Base-by-base conservation (phyloP, 2,888 invertebrate species). In the Amphipyra tragopoginis region DNA sequence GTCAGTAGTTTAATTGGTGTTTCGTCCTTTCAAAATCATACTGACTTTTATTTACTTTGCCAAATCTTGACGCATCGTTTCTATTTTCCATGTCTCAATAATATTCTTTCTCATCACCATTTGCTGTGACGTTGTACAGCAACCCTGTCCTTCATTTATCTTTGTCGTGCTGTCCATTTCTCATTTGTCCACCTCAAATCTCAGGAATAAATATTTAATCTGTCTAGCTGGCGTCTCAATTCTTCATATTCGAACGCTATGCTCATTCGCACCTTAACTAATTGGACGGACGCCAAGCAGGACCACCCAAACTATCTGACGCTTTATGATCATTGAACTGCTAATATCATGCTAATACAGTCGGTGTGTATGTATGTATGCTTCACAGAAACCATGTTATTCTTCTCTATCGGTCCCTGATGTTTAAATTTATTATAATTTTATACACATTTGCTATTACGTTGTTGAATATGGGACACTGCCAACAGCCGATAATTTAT, bases 231-330 rank as follows among this genome's bases (percentile, higher is more conserved):
- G 69, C 65, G 71, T 77, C 74, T 77, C 67, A 64, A 68, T 78
- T 77, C 72, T 67, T 77, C 69, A 75, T 63, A 67, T 64, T 59
- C 60, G 48, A 73, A 71, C 59, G 59, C 72, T 79, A 77, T 58
- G 74, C 77, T 79, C 75, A 75, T 80, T 87, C 76, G 80, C 89
- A 88, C 86, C 87, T 87, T 85, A 81, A 81, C 81, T 83, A 76
- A 83, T 82, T 90, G 90, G 90, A 81, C 33, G 11, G 13, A 14
- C 65, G 89, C 90, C 89, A 90, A 82, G 77, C 59, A 77, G 69
- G 80, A 85, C 82, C 85, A 84, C 82, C 77, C 82, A 81, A 75
- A 77, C 78, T 81, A 84, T 77, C 81, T 79, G 76, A 70, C 66
- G 72, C 62, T 80, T 75, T 75, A 77, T 65, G 71, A 79, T 79